Conservation (phyloP, 1,140 invertebrate species). For the Tetragonula clypearis region DNA sequence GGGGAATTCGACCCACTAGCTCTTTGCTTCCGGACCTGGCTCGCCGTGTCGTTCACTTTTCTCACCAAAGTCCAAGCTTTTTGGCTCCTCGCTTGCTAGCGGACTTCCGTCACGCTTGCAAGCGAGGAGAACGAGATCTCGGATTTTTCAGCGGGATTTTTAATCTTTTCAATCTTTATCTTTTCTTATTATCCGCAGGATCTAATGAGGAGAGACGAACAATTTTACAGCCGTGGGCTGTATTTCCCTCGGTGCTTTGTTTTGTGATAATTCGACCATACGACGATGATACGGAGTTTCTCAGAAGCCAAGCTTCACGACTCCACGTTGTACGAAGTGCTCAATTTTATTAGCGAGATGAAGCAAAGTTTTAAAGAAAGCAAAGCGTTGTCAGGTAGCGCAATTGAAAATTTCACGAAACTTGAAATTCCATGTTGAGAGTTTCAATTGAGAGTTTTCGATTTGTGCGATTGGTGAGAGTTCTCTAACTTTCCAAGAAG, state of each 20-base stretch:
- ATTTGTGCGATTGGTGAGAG: no score
- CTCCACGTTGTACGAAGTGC: not conserved
- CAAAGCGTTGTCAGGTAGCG: no score
- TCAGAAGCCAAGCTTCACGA: not conserved
- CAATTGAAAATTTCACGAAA: no score
- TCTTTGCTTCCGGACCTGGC: not conserved
- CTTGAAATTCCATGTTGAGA: no score
- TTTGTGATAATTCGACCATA: not conserved
- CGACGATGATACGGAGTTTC: not conserved
- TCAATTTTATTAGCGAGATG: no score
- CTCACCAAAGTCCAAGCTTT: slow-evolving; percentile 29
- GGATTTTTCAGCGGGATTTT: not conserved
- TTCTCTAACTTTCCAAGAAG: no score
- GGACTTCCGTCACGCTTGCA: not conserved
- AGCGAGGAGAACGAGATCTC: not conserved
- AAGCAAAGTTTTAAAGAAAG: no score
- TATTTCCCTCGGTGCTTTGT: no score
- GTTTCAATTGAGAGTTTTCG: no score
- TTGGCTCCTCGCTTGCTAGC: not conserved
- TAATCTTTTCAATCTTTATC: not conserved
- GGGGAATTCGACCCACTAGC: not conserved
- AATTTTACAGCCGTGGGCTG: not conserved
- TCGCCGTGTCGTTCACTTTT: slow-evolving; percentile 12
- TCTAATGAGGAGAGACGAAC: not conserved
- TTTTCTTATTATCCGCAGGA: not conserved